Conservation (phyloP, 1,140 invertebrate genomes). For the Lepidurus apus region DNA sequence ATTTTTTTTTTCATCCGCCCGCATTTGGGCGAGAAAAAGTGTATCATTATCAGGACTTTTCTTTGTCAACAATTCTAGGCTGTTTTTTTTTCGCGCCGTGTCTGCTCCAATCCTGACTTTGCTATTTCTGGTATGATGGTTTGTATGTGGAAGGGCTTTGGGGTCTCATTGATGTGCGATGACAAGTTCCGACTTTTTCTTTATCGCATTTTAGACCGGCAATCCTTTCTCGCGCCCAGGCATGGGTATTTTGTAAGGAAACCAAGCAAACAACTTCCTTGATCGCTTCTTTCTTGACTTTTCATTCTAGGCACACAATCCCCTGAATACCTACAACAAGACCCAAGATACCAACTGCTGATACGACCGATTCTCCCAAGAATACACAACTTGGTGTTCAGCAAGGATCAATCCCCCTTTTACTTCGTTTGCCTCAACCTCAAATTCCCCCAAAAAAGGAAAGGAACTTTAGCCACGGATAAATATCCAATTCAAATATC, state of each 20-base stretch:
- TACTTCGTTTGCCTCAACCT: not conserved
- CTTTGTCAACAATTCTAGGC: not conserved
- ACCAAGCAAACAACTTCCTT: constrained; percentile 18
- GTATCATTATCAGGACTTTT: not conserved
- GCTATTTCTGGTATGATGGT: constrained; percentile 1
- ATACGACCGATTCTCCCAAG: constrained; percentile 18
- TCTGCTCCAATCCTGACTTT: not conserved
- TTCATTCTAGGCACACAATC: constrained; percentile 18
- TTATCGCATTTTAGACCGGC: not conserved
- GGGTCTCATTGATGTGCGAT: constrained; percentile 17
- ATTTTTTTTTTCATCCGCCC: not conserved
- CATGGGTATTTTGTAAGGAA: constrained; percentile 1
- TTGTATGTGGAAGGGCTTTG: constrained; percentile 15
- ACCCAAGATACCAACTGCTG: constrained; percentile 14
- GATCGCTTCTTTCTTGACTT: constrained; percentile 21
- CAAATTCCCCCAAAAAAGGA: not conserved
- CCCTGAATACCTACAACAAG: constrained; percentile 17
- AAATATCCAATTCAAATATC: not conserved
- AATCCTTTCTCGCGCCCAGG: not conserved
- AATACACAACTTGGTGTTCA: not conserved
- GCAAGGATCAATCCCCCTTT: not conserved
- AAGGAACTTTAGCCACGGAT: not conserved
- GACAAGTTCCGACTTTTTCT: constrained; percentile 19
- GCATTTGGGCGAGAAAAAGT: not conserved
- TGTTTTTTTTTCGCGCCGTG: not conserved